These are phyloP conservation scores for Icerya purchasi DNA, from an alignment of 2,888 invertebrate species.

Conservation along the genomic window DNA sequence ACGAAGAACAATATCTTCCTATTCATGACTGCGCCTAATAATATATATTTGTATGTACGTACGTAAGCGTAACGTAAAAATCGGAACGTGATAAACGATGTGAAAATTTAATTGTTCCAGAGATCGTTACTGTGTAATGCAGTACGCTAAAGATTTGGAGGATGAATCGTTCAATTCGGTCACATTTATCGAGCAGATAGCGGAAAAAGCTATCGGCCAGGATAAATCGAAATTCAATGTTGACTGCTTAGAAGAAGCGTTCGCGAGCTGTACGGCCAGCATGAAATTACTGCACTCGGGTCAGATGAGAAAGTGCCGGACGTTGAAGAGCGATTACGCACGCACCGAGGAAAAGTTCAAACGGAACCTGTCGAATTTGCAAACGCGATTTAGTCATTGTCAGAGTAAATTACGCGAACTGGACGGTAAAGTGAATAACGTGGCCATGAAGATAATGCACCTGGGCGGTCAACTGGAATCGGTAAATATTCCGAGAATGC, in stretches of 20 bases:
- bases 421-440: conserved; percentile 87
- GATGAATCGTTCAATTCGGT: background rate
- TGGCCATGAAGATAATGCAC: conserved; percentile 91
- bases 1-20: no score
- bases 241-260: background rate
- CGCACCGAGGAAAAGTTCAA: background rate
- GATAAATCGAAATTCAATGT: background rate
- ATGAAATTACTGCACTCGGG: background rate
- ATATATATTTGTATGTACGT: no score
- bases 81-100: no score
- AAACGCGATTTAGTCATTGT: background rate
- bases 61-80: no score
- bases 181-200: background rate
- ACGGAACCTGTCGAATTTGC: background rate
- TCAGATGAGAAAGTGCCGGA: background rate
- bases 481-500: conserved; percentile 78
- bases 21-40: no score
- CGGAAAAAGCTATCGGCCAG: background rate
- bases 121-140: no score
- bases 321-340: background rate
- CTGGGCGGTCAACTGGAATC: conserved; percentile 96
- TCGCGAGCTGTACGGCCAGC: background rate
- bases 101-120: no score
- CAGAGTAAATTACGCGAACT: background rate
- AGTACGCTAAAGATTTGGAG: background rate